Evolutionary conservation across 2,888 invertebrate genomes (phyloP), one percentile per base, ranked within the genome.

Genomic region (Oxystoma pomonae): DNA sequence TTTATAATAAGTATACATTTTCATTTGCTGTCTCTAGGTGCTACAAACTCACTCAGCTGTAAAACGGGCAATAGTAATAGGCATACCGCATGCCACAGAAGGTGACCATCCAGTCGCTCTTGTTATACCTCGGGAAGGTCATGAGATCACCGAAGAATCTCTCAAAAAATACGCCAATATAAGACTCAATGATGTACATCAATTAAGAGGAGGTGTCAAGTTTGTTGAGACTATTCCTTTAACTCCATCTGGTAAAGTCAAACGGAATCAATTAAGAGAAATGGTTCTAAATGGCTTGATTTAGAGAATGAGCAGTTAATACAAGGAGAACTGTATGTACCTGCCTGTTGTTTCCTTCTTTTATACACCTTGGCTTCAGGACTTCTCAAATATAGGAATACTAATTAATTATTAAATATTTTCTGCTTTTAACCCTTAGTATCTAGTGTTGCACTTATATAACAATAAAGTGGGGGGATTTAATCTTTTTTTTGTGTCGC

Each of bases 231-330:
- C 64, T 2, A 63, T 79, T 16, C 76, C 77, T 0, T 62, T 73
- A 20, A 78, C 78, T n/a, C 77, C 77, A 0, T 72, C 76, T 9
- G 78, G 78, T 1, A 78, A 78, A 71, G 63, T 77, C 5, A 75
- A 72, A 60, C 69, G 73, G 53, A 66, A 53, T 16, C 63, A 69
- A 7, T 57, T 74, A 16, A 70, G 62, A 20, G 63, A 70, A 52
- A 70, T 72, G 71, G 65, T 73, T 50, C 21, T 73, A 18, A 59
- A 68, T 12, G 72, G 71, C 3, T 57, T 57, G 12, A 20, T 62
- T 17, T 64, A 62, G 56, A 50, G 21, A 12, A 5, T 1, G 12
- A 1, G 51, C 19, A 19, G 19, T n/a, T 35, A 22, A 22, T 20
- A 22, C 35, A 16, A 19, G 19, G 58, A n/a, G n/a, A n/a, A n/a